Evolutionary conservation across 30 jellyfish, hydroid and myxozoan genomes (phyloP).

Genomic region (Catostylus mosaicus): DNA sequence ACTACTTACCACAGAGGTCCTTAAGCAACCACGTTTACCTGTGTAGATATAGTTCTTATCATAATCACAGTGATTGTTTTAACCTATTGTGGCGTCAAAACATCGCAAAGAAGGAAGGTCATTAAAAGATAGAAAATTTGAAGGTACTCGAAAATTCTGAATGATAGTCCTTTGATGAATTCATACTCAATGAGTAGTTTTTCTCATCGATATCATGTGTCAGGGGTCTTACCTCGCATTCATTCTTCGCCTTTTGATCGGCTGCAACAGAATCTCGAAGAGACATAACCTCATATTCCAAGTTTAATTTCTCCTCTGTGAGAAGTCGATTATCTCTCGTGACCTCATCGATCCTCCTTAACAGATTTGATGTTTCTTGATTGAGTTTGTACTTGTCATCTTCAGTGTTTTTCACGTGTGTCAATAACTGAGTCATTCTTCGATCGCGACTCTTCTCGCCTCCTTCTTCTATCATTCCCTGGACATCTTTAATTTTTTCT

Average conservation of each 20-base stretch:
- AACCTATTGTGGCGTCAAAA: too few species aligned
- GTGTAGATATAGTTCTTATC: too few species aligned
- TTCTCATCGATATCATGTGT: too few species aligned
- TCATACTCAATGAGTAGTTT: too few species aligned
- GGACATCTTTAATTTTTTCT: slow-evolving; percentile 66
- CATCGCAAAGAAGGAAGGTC: too few species aligned
- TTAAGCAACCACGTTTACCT: too few species aligned
- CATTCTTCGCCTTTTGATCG: slow-evolving; percentile 82
- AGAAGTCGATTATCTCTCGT: slow-evolving; percentile 75
- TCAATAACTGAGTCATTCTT: slow-evolving; percentile 52
- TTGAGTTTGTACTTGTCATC: slow-evolving; percentile 51
- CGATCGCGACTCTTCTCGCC: slow-evolving; percentile 28
- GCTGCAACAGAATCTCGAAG: slow-evolving; percentile 68
- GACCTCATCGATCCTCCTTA: slow-evolving; percentile 59
- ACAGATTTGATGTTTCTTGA: slow-evolving; percentile 58
- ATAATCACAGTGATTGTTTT: too few species aligned
- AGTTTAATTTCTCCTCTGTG: slow-evolving; percentile 70
- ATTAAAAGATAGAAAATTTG: too few species aligned
- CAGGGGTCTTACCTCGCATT: slow-evolving; percentile 64
- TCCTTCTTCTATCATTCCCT: slow-evolving; percentile 63
- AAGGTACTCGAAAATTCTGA: too few species aligned
- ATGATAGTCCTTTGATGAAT: too few species aligned
- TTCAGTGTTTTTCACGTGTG: slow-evolving; percentile 57
- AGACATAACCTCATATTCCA: slow-evolving; percentile 90
- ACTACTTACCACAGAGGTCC: too few species aligned